These are phyloP conservation scores for Hesperophylax magnus DNA, from an alignment of 1,140 invertebrate genomes.

Conservation along the genomic window DNA sequence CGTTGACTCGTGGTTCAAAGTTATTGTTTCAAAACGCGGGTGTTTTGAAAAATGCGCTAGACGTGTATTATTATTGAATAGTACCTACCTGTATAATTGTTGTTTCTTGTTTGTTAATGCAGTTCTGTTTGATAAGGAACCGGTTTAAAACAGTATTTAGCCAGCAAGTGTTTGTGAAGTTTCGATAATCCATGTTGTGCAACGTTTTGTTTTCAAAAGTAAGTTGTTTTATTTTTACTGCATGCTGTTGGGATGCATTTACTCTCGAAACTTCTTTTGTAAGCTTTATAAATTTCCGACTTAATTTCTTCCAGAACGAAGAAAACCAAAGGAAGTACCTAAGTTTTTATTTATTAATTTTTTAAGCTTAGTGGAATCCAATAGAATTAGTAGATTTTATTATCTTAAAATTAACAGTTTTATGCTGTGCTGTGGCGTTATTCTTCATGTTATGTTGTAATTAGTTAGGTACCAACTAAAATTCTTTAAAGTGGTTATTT, in stretches of 20 bases:
- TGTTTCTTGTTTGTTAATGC: constrained; percentile 11
- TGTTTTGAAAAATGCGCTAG: constrained; percentile 26
- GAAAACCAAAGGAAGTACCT: no score
- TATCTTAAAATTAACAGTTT: no score
- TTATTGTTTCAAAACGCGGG: constrained; percentile 21
- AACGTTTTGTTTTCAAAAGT: constrained; percentile 34
- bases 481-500: no score
- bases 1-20: background rate
- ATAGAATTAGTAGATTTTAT: no score
- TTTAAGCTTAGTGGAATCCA: no score
- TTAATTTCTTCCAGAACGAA: no score
- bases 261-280: background rate
- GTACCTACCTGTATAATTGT: background rate
- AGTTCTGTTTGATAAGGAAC: constrained; percentile 22
- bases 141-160: constrained; percentile 17
- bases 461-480: no score
- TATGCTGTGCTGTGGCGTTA: no score
- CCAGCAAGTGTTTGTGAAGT: constrained; percentile 16
- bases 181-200: constrained; percentile 1
- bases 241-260: background rate
- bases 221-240: constrained; percentile 17
- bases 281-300: background rate
- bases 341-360: no score
- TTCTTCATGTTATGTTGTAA: no score
- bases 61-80: background rate